Evolutionary conservation across 1,140 invertebrate genomes (phyloP).

Genomic region (Diorhabda elongata): DNA sequence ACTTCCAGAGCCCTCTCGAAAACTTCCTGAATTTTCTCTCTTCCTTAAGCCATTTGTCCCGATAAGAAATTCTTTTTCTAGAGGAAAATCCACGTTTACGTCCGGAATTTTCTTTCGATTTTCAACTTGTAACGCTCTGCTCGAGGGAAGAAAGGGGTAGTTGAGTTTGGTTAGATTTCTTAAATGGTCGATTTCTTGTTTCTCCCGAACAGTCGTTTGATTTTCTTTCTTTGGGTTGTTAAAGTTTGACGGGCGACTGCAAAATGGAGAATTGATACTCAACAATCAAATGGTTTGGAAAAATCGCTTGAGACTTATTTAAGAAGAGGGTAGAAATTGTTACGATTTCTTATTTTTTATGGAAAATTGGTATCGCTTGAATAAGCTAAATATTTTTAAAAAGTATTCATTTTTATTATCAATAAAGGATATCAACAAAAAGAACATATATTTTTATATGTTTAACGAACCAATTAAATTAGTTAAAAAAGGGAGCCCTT

Average conservation of each 20-base stretch:
- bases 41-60: slow-evolving; percentile 9
- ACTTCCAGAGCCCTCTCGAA: not conserved
- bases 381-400: no score
- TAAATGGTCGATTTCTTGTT: slow-evolving; percentile 7
- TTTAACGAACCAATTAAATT: no score
- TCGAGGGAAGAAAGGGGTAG: not conserved
- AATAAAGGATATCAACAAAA: no score
- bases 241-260: not conserved
- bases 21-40: not conserved
- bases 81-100: slow-evolving; percentile 16
- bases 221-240: not conserved
- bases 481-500: no score
- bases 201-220: not conserved
- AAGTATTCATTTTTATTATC: no score
- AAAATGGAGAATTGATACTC: not conserved
- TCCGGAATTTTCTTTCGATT: slow-evolving; percentile 7
- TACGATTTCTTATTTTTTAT: no score
- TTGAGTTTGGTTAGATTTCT: slow-evolving; percentile 9
- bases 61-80: slow-evolving; percentile 16
- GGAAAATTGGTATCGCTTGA: no score
- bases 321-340: no score
- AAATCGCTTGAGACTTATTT: no score
- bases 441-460: no score
- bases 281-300: no score
- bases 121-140: not conserved